Base-by-base conservation (phyloP, 2,113 vertebrate species). In the Ictalurus punctatus region DNA sequence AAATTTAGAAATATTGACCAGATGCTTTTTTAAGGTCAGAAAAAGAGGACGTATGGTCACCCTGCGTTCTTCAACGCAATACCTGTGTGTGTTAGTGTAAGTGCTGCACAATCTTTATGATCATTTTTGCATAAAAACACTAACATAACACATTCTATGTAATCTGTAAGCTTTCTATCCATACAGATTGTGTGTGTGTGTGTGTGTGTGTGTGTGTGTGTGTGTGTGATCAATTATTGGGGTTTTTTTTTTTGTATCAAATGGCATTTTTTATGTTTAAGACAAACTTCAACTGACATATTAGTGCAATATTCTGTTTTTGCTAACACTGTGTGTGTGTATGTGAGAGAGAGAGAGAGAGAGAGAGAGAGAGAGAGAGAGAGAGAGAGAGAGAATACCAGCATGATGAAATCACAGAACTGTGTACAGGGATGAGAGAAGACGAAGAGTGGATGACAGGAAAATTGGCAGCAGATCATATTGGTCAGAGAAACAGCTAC, bases 371-470 rank as follows among this genome's bases (percentile, higher is more conserved):
- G 69, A 6, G 30, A 71, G 79, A 8, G 69, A 34, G n/a, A n/a
- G 65, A n/a, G 27, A 30, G 67, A 30, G n/a, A 30, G 67, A 30
- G 34, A 37, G 65, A 84, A 96, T 92, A 93, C 93, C 94, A 96
- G 92, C 91, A 90, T 90, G 93, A 91, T 95, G 93, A 97, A 96
- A 95, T 95, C 93, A 95, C 93, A 90, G 91, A 86, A 91, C 34
- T 94, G 91, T 83, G 84, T 84, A 88, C 56, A 87, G 54, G 83
- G 69, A 85, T 86, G 84, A 86, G 91, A 79, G 90, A 79, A 87
- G 83, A n/a, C 27, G 84, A 14, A 69, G 19, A 80, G 69, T 44
- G 13, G 73, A 85, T 87, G 89, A n/a, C 37, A 67, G 84, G 85
- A 86, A 83, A 67, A 52, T 54, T 91, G 91, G 85, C 82, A 16